Evolutionary conservation across 2,888 invertebrate genomes (phyloP), one percentile per base, ranked within the genome.

Genomic region (Gastrophysa polygoni): DNA sequence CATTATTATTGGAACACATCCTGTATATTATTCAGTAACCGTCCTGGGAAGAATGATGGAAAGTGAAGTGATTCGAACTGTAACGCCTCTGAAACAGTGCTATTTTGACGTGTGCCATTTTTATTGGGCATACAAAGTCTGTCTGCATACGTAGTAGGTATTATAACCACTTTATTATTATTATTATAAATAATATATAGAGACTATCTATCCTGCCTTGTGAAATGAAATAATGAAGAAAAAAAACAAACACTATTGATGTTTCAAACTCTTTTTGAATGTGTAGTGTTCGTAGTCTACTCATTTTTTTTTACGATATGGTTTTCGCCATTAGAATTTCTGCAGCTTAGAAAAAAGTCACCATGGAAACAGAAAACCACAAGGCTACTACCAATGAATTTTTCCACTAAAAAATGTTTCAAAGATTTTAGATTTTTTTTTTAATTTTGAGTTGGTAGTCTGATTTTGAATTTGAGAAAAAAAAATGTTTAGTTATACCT

Each of bases 141-240:
- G 74, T 75, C 62, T 62, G 59, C 74, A 72, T 72, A 73, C 73
- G 74, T 75, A n/a, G n/a, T n/a, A 75, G 76, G 72, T 73, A 74
- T 70, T 71, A 68, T 71, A 71, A 71, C 68, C 68, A 66, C 68
- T 69, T 67, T 61, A 57, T n/a, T n/a, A n/a, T n/a, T n/a, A n/a
- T n/a, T n/a, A n/a, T n/a, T n/a, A n/a, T n/a, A n/a, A n/a, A n/a
- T n/a, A n/a, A n/a, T n/a, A n/a, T 59, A 77, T 69, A 74, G 76
- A 80, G n/a, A n/a, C n/a, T n/a, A n/a, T n/a, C 78, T 78, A 75
- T 79, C 79, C 80, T 80, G 80, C 79, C 79, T 80, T 78, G 77
- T 70, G 63, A 71, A 72, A 28, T 47, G 48, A 58, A 64, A 3
- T 24, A 24, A 5, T 24, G 24, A 24, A 5, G 24, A 5, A 5